Percentiles rank a stretch among this genome's conserved stretches.
phyloP scores from a whole-genome alignment of 2,888 invertebrate species.

The Frankliniella fusca region DNA sequence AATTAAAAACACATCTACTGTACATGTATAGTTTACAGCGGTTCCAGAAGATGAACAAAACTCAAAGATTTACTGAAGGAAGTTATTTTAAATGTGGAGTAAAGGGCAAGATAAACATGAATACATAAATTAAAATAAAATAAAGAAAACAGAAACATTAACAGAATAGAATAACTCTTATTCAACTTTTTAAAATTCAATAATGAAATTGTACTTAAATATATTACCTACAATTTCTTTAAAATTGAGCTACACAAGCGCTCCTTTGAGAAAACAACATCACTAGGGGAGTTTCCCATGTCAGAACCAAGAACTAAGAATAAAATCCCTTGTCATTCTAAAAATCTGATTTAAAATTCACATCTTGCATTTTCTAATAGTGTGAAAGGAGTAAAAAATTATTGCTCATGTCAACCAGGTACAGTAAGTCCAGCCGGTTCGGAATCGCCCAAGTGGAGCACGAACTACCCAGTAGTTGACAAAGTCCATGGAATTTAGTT shows the following conservation, averaged over 20 bases:
- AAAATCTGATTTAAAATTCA: neutral
- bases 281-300: neutral
- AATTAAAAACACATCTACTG: neutral
- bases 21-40: neutral
- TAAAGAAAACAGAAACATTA: neutral
- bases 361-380: neutral
- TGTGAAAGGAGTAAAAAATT: neutral
- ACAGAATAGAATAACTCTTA: neutral
- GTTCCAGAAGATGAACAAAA: neutral
- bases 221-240: neutral
- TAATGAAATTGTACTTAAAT: neutral
- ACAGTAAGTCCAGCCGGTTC: slow-evolving; percentile 38
- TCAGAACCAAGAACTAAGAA: too few relatives aligned
- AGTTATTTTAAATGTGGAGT: neutral
- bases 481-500: neutral
- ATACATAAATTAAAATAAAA: slow-evolving; percentile 27
- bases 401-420: slow-evolving; percentile 33
- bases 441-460: too few relatives aligned
- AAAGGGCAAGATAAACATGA: neutral
- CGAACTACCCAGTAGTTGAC: too few relatives aligned
- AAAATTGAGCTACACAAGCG: neutral
- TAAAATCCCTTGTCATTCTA: neutral
- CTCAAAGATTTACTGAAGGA: neutral
- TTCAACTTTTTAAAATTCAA: neutral
- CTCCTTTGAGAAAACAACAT: neutral